These are phyloP conservation scores for Bombus soroeensis DNA, from an alignment of 1,140 invertebrate species.

Conservation along the genomic window DNA sequence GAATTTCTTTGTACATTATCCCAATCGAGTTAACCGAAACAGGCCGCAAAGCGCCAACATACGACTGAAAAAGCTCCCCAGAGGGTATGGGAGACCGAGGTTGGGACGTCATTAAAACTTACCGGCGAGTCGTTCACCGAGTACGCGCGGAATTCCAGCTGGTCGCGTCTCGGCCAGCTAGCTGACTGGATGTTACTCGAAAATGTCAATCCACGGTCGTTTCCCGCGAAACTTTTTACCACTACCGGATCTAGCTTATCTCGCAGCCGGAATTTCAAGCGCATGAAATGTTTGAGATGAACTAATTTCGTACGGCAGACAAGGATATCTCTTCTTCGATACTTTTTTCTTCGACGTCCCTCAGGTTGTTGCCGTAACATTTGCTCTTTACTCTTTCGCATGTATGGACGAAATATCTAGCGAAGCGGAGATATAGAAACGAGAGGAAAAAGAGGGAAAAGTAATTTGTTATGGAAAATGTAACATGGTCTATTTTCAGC, in stretches of 20 bases:
- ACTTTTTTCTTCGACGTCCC: not conserved
- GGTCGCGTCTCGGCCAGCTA: not conserved
- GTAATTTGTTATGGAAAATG: not conserved
- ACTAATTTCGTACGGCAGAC: not conserved
- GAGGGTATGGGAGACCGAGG: not conserved
- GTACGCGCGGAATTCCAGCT: not conserved
- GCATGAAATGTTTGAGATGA: not conserved
- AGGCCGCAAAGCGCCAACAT: not conserved
- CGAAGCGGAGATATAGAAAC: no score
- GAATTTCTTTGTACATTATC: constrained; percentile 10
- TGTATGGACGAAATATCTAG: not conserved
- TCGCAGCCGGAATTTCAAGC: not conserved
- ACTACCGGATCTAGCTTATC: not conserved
- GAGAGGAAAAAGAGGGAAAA: not conserved
- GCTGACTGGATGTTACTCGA: not conserved
- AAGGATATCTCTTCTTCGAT: no score
- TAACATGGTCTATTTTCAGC: not conserved
- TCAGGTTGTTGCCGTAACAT: not conserved
- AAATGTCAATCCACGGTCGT: constrained; percentile 30
- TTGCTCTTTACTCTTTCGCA: not conserved
- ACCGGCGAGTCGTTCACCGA: constrained; percentile 4
- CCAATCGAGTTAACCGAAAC: not conserved
- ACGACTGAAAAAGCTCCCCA: not conserved
- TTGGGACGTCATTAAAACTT: constrained; percentile 37
- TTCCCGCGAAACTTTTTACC: not conserved